These are phyloP conservation scores for Sarotherodon lohbergeri DNA, from an alignment of 2,113 vertebrate species.

Conservation along the genomic window DNA sequence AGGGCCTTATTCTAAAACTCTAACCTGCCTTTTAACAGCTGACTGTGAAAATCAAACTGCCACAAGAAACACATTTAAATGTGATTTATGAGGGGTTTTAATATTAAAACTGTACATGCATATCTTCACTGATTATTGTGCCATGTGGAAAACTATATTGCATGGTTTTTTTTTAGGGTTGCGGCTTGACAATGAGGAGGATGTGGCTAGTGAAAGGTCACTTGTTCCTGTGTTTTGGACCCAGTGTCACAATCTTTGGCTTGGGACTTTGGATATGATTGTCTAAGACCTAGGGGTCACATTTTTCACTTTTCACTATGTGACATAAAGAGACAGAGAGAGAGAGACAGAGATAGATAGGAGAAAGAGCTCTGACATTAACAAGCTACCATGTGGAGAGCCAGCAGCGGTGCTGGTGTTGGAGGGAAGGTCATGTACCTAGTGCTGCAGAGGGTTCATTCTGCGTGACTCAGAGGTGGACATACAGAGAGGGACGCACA, in stretches of 20 bases:
- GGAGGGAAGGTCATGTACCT: constrained; percentile 56
- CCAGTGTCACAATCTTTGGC: not conserved
- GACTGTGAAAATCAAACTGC: not conserved
- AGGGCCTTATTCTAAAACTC: not conserved
- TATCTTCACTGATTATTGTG: not conserved
- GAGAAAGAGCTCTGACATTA: constrained; percentile 32
- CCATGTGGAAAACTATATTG: not conserved
- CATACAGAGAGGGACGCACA: constrained; percentile 7
- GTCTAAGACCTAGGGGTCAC: constrained; percentile 38
- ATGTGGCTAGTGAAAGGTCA: constrained; percentile 42
- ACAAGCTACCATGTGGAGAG: constrained; percentile 46
- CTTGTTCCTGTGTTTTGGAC: constrained; percentile 14
- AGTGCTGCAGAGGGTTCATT: constrained; percentile 32
- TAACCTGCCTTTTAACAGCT: not conserved
- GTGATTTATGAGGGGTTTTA: not conserved
- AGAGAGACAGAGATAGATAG: not conserved
- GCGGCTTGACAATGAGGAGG: constrained; percentile 3
- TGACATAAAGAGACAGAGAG: not conserved
- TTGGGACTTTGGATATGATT: constrained; percentile 17
- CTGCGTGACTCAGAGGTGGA: constrained; percentile 50
- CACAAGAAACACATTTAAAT: not conserved
- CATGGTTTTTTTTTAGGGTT: not conserved
- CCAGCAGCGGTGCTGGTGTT: constrained; percentile 28
- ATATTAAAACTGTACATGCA: not conserved
- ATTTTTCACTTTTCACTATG: not conserved